These are phyloP conservation scores for Panopea generosa DNA, from an alignment of 2,888 invertebrate genomes.

Conservation along the genomic window DNA sequence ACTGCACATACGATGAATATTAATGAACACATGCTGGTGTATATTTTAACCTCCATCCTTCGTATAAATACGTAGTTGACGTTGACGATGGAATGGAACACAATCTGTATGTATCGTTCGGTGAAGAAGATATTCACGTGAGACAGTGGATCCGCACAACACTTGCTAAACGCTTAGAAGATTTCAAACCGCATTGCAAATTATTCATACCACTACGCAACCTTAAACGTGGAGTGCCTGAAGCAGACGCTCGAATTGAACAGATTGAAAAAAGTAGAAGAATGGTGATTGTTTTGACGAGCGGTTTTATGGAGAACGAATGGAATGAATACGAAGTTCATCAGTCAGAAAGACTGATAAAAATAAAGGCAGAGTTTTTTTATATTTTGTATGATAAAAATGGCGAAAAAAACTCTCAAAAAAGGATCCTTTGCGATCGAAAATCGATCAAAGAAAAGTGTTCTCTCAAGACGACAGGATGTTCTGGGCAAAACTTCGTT, in stretches of 20 bases:
- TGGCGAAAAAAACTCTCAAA: not conserved
- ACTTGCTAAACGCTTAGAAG: constrained; percentile 1
- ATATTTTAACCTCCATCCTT: not conserved
- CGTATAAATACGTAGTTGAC: not conserved
- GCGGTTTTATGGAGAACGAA: no score
- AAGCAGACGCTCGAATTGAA: not conserved
- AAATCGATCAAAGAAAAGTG: not conserved
- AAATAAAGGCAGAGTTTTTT: not conserved
- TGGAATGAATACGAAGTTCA: not conserved
- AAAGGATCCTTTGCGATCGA: not conserved
- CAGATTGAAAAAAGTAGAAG: not conserved
- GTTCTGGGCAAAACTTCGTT: not conserved
- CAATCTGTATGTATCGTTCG: no score
- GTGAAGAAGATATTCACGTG: not conserved
- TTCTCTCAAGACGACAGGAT: not conserved
- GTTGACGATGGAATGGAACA: not conserved
- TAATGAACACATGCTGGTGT: no score
- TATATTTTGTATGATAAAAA: not conserved
- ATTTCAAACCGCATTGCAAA: not conserved
- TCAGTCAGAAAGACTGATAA: not conserved
- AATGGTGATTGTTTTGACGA: not conserved
- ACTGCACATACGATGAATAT: no score
- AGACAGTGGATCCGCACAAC: not conserved
- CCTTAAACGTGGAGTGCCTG: not conserved
- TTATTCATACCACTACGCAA: no score